phyloP scores from a whole-genome alignment of 64 coral and sea anemone genomes.

The Montipora efflorescens region DNA sequence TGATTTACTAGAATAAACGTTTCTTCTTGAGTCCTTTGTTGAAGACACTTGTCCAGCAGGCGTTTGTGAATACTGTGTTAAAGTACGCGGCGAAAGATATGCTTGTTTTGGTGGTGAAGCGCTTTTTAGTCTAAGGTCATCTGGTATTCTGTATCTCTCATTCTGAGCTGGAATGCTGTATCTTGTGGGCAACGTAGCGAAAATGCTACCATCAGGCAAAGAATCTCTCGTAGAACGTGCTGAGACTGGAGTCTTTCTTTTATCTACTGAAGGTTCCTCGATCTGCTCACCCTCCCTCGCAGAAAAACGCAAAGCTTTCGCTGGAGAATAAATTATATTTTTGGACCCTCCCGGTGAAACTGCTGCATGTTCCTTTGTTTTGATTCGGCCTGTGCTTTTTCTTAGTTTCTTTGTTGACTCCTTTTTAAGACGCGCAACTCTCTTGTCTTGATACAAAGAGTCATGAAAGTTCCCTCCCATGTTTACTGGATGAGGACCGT shows the following conservation, averaged over 20 bases:
- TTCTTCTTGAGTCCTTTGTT: neutral
- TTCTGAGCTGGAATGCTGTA: slow-evolving; percentile 31
- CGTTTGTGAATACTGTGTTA: slow-evolving; percentile 20
- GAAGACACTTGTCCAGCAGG: neutral
- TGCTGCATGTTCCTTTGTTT: slow-evolving; percentile 36
- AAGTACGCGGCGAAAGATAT: slow-evolving; percentile 6
- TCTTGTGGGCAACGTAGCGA: neutral
- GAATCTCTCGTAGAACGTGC: slow-evolving; percentile 1
- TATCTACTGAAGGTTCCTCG: neutral
- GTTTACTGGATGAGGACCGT: slow-evolving; percentile 86
- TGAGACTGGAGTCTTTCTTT: neutral
- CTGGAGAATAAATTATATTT: slow-evolving; percentile 40
- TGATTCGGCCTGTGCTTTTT: slow-evolving; percentile 60
- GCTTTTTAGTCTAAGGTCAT: neutral
- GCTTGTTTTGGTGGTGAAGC: neutral
- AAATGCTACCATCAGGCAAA: neutral
- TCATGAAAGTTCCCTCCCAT: slow-evolving; percentile 94
- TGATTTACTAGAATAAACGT: slow-evolving; percentile 1
- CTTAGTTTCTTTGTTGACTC: slow-evolving; percentile 88
- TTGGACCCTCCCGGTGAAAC: slow-evolving; percentile 53
- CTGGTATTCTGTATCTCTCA: slow-evolving; percentile 37
- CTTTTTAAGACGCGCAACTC: slow-evolving; percentile 74
- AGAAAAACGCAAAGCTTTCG: slow-evolving; percentile 10
- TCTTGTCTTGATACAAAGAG: slow-evolving; percentile 83
- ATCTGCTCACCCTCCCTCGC: neutral